phyloP scores from a whole-genome alignment of 2,113 vertebrate species.

The Syngnathus floridae region DNA sequence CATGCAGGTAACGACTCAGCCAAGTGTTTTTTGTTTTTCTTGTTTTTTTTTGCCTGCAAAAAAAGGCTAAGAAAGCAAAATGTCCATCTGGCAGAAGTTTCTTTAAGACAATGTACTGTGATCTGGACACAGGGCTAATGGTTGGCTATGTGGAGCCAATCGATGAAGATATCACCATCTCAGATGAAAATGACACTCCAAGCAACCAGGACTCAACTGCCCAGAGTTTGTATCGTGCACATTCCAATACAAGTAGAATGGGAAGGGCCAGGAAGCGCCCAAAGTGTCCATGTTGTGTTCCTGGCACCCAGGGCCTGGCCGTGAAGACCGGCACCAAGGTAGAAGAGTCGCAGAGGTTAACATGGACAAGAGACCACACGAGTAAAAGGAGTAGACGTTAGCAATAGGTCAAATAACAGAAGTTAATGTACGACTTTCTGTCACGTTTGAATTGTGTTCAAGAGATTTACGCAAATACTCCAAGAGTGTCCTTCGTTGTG shows the following conservation, averaged over 20 bases:
- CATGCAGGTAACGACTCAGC: neutral
- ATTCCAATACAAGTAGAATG: constrained; percentile 19
- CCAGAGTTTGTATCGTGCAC: neutral
- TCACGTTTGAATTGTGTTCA: too few relatives aligned
- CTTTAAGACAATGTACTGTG: neutral
- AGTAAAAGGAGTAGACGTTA: constrained; percentile 5
- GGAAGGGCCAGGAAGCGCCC: constrained; percentile 50
- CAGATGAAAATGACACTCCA: constrained; percentile 6
- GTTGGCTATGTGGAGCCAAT: constrained; percentile 37
- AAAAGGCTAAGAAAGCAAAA: neutral
- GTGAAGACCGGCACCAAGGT: constrained; percentile 1
- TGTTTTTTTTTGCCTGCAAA: neutral
- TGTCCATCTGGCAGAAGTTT: neutral
- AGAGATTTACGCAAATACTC: neutral
- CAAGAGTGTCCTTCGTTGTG: too few relatives aligned
- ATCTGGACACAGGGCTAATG: neutral
- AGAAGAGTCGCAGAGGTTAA: constrained; percentile 4
- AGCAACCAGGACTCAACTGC: neutral
- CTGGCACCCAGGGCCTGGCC: neutral
- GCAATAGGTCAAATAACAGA: constrained; percentile 6
- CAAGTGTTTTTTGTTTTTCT: neutral
- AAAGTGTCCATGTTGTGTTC: constrained; percentile 47
- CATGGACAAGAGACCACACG: neutral
- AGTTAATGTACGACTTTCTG: neutral
- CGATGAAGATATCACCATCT: constrained; percentile 33